Evolutionary conservation across 2,113 vertebrate genomes (phyloP).

Genomic region (Tachycineta bicolor): DNA sequence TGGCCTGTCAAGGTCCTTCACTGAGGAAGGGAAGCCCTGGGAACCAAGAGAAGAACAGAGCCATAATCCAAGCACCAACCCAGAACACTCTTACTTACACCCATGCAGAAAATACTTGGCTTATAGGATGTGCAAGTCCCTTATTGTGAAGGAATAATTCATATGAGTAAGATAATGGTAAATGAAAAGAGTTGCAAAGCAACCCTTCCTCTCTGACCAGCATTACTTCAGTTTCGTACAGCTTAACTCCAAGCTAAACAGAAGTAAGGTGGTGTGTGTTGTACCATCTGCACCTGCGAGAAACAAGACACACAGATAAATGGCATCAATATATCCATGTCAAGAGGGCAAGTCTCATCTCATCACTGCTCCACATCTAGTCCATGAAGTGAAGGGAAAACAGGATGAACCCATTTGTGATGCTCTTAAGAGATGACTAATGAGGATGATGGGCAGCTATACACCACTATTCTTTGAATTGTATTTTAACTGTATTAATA

Average conservation of each 20-base stretch:
- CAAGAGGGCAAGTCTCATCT: neutral
- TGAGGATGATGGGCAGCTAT: neutral
- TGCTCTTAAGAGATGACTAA: neutral
- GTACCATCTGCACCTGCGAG: neutral
- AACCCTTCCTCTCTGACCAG: neutral
- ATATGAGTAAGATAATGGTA: neutral
- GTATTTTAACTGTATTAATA: neutral
- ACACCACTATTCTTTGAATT: neutral
- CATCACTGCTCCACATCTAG: neutral
- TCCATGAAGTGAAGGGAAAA: neutral
- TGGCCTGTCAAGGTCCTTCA: neutral
- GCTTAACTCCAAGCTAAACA: neutral
- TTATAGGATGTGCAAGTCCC: neutral
- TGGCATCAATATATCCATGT: neutral
- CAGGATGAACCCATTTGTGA: neutral
- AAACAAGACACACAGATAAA: neutral
- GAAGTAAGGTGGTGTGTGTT: neutral
- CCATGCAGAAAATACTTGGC: neutral
- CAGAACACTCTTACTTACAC: neutral
- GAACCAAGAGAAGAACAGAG: neutral
- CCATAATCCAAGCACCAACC: neutral
- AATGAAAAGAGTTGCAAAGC: neutral
- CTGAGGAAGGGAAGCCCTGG: neutral
- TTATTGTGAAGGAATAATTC: fast-evolving
- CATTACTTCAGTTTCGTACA: neutral